Evolutionary conservation across 2,797 vertebrate species (phyloP).

Genomic region (Nyctibius grandis): DNA sequence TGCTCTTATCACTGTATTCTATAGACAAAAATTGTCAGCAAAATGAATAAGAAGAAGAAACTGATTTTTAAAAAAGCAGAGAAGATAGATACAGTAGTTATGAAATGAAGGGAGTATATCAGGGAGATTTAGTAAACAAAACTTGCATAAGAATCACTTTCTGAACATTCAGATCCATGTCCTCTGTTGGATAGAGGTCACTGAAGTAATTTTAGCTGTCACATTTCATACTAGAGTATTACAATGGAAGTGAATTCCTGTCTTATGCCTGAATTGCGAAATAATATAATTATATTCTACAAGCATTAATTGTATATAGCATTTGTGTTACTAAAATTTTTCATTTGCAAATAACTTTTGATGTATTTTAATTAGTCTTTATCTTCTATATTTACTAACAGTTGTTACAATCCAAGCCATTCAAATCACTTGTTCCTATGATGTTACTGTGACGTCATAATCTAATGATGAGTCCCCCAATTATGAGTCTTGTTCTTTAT

Average conservation of each 20-base stretch:
- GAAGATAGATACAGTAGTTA: neutral
- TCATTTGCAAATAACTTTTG: neutral
- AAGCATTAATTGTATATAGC: neutral
- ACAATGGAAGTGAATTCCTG: neutral
- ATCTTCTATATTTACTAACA: neutral
- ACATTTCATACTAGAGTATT: neutral
- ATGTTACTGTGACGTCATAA: neutral
- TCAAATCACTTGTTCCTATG: neutral
- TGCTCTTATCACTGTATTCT: neutral
- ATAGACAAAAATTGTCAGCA: neutral
- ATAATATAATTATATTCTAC: neutral
- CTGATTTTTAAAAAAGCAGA: neutral
- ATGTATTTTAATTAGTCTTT: neutral
- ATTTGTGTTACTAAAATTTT: neutral
- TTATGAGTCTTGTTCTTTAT: neutral
- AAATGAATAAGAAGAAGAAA: neutral
- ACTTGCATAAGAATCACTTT: neutral
- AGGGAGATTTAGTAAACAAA: neutral
- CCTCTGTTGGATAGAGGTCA: neutral
- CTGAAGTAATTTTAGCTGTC: neutral
- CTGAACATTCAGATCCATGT: neutral
- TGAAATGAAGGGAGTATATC: neutral
- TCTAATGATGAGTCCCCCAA: neutral
- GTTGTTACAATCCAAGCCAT: neutral
- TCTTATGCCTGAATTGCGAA: neutral